Evolutionary conservation across 2,113 vertebrate genomes (phyloP), one percentile per base, ranked within the genome.

Genomic region (Strigops habroptila): DNA sequence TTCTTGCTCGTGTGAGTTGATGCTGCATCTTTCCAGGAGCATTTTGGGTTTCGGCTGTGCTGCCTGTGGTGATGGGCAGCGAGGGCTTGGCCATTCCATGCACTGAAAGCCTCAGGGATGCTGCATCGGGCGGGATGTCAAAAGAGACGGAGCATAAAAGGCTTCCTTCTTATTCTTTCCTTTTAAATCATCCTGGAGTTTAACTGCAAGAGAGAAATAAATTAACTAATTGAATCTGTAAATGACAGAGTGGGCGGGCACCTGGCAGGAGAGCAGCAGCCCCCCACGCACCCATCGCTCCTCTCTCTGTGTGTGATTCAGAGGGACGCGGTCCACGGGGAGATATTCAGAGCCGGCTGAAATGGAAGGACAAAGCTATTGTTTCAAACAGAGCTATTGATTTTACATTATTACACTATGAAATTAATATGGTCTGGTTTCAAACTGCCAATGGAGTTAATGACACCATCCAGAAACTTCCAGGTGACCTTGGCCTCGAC

Each of bases 361-460:
- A 95, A 97, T 88, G 97, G 95, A 95, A 97, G 95, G 95, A 97
- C 95, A 95, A 94, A 98, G 96, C 96, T 96, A 91, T 95, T 88
- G 94, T 96, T 96, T 95, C 96, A 94, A 96, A 93, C 93, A 95
- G 96, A 92, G 85, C 86, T 97, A 98, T 98, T 93, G 97, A 97
- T 97, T 97, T 95, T 96, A 96, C 94, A 97, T 98, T 98, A 97
- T 97, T 97, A 96, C 97, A 95, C 94, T 86, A 97, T 84, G 90
- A 97, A 97, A 98, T 97, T 97, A n/a, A n/a, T 97, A 97, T 97
- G 95, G 95, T 92, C 91, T 96, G 93, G 93, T 97, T 97, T 97
- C 95, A 96, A 96, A 96, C 93, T 93, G 96, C 96, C 95, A 87
- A 97, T 94, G 96, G 96, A 97, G 94, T 96, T 96, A 95, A 97